Base-by-base conservation (phyloP, 2,797 vertebrate genomes). In the Clarias pachynema region DNA sequence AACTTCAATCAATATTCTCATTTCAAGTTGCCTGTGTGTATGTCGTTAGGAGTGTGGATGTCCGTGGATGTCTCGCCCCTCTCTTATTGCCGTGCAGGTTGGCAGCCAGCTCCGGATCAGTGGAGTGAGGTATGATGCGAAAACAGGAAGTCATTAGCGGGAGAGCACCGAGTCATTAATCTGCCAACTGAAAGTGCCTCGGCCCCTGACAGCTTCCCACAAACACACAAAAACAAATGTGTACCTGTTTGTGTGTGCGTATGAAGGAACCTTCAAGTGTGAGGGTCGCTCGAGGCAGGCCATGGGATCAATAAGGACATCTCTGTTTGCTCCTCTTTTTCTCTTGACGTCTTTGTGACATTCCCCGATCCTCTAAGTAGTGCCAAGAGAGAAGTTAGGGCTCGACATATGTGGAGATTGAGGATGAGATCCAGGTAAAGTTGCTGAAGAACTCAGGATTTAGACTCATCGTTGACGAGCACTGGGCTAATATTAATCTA, bases 101-200 rank as follows among this genome's bases (percentile, higher is more conserved):
- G 79, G 68, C 86, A 87, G 80, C 62, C 86, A 69, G 82, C 79
- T 87, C 79, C 74, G 82, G 83, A 85, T 87, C 83, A 79, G 34
- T 24, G 10, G 57, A 81, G 66, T 24, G 53, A 78, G 59, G 86
- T 79, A 87, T 84, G 78, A 82, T 86, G 73, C 60, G 78, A 78
- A 29, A 77, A 74, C 59, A 78, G 79, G 66, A 84, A 65, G 59
- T 85, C 65, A 80, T 85, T 68, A 78, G 75, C 29, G 56, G 74
- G 63, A 78, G 68, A 86, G 69, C 79, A 59, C 60, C 57, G 82
- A 69, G 81, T 68, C 85, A 85, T 87, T 87, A 87, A 80, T 80
- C 86, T 81, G 69, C 75, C 40, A 20, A 72, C 53, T 26, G 37
- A 86, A 49, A 79, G 44, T 70, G 74, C 22, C 57, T 79, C 26